Percentiles rank a stretch among this genome's conserved stretches.
Evolutionary conservation across 2,888 invertebrate genomes (phyloP).

Genomic region (Heliconius sara): DNA sequence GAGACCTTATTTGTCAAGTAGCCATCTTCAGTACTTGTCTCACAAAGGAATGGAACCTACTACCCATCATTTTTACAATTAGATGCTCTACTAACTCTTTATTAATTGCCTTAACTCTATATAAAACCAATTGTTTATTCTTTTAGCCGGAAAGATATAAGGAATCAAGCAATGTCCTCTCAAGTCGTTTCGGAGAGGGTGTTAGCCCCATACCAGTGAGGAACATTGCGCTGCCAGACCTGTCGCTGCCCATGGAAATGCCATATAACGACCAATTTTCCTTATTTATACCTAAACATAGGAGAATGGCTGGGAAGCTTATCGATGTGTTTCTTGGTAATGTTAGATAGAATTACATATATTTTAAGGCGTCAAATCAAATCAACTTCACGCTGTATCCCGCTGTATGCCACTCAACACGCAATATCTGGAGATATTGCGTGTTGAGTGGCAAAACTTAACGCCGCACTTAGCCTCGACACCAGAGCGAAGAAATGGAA

Average conservation of each 20-base stretch:
- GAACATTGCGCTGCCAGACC: conserved; percentile 86
- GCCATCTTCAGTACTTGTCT: too few relatives aligned
- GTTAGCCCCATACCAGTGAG: conserved; percentile 82
- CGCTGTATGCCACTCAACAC: too few relatives aligned
- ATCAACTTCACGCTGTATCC: too few relatives aligned
- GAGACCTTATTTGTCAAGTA: not conserved
- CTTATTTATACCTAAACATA: conserved; percentile 88
- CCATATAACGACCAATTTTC: conserved; percentile 87
- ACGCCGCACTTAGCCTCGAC: too few relatives aligned
- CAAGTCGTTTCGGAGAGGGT: conserved; percentile 83
- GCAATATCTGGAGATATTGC: too few relatives aligned
- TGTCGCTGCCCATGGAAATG: conserved; percentile 85
- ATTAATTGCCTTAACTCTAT: not conserved
- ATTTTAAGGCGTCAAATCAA: too few relatives aligned
- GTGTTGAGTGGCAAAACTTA: too few relatives aligned
- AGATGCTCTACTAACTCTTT: too few relatives aligned
- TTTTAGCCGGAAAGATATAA: conserved; percentile 75
- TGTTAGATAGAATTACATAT: not conserved
- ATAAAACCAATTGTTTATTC: not conserved
- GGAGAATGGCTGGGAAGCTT: conserved; percentile 86
- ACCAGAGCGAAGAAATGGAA: too few relatives aligned
- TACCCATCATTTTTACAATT: not conserved
- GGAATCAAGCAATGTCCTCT: conserved; percentile 63
- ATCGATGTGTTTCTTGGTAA: conserved; percentile 88
- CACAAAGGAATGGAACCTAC: not conserved